Evolutionary conservation across 2,888 invertebrate species (phyloP).

Genomic region (Stenodera caucasica): DNA sequence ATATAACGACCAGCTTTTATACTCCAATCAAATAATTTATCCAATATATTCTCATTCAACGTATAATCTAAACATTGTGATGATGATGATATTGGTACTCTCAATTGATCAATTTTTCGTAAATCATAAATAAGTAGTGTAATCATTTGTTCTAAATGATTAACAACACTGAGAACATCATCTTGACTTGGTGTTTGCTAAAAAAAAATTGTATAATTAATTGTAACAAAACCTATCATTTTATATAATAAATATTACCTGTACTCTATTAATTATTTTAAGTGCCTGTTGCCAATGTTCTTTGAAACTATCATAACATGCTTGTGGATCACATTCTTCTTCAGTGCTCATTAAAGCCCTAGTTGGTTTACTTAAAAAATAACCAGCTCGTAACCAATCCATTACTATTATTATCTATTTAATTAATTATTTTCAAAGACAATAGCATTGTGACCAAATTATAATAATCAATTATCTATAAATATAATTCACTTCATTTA

Average conservation of each 20-base stretch:
- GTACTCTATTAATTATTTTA: slow-evolving; percentile 77
- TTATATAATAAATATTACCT: slow-evolving; percentile 51
- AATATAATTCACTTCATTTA: neutral
- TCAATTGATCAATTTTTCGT: slow-evolving; percentile 61
- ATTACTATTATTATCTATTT: slow-evolving; percentile 33
- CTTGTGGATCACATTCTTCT: slow-evolving; percentile 71
- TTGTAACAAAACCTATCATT: slow-evolving; percentile 9
- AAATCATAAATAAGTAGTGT: slow-evolving; percentile 81
- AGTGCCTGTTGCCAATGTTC: slow-evolving; percentile 93
- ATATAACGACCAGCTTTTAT: slow-evolving; percentile 78
- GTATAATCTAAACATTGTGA: slow-evolving; percentile 74
- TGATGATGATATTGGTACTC: slow-evolving; percentile 57
- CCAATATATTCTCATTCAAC: slow-evolving; percentile 82
- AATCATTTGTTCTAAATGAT: slow-evolving; percentile 89
- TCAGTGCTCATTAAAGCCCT: slow-evolving; percentile 39
- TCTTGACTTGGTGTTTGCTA: slow-evolving; percentile 71
- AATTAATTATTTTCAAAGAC: neutral
- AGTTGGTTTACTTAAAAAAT: slow-evolving; percentile 46
- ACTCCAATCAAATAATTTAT: slow-evolving; percentile 86
- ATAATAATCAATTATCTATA: neutral
- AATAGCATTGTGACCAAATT: neutral
- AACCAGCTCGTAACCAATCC: slow-evolving; percentile 53
- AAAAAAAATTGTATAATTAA: slow-evolving; percentile 18
- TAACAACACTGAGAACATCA: slow-evolving; percentile 87
- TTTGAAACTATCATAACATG: slow-evolving; percentile 90